These are phyloP conservation scores for Echinarachnius parma DNA, from an alignment of 53 echinoderm and acorn worm genomes.

Conservation along the genomic window DNA sequence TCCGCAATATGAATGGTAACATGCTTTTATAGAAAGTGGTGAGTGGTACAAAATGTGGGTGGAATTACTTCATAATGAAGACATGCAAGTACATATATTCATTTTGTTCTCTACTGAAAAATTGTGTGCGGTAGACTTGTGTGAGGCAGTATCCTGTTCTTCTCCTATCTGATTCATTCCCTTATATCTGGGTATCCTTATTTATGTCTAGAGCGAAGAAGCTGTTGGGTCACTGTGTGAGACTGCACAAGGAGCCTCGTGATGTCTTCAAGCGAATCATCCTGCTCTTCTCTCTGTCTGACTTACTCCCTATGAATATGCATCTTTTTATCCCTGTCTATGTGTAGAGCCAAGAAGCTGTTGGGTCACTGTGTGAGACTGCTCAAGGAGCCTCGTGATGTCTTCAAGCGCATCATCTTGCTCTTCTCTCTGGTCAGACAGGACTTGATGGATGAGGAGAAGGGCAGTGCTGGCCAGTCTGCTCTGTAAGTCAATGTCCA, in stretches of 20 bases:
- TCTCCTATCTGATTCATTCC: no score
- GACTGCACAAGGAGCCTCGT: conserved; percentile 59
- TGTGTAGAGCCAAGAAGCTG: conserved; percentile 82
- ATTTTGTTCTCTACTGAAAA: no score
- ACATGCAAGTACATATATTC: no score
- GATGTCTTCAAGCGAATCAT: conserved; percentile 72
- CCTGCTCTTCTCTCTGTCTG: conserved; percentile 83
- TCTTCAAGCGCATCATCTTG: conserved; percentile 77
- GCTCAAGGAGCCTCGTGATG: conserved; percentile 49
- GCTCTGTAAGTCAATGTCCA: conserved; percentile 92
- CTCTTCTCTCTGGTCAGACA: conserved; percentile 72
- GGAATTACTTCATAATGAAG: no score
- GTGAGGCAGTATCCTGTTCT: no score
- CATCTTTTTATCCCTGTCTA: no score
- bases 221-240: conserved; percentile 69
- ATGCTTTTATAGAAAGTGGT: no score
- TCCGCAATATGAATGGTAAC: no score
- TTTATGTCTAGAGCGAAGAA: conserved; percentile 94
- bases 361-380: conserved; percentile 77
- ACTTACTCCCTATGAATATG: no score
- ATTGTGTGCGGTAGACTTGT: no score
- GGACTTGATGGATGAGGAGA: conserved; percentile 68
- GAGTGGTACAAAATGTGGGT: no score
- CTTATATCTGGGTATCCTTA: no score
- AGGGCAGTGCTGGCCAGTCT: conserved; percentile 77